These are phyloP conservation scores for Brenthis ino DNA, from an alignment of 2,888 invertebrate species.

Conservation along the genomic window DNA sequence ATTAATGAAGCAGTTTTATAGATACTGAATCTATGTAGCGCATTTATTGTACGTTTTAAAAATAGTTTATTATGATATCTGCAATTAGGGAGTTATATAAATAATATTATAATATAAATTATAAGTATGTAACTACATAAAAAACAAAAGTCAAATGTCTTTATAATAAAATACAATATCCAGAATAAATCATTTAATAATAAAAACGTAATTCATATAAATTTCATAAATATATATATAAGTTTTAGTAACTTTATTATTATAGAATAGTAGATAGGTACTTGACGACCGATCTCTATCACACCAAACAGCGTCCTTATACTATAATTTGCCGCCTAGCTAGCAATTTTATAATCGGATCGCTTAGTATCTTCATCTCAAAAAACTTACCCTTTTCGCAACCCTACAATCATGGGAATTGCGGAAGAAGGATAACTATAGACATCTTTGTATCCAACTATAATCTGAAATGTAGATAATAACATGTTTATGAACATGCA, in stretches of 20 bases:
- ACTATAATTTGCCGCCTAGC: constrained; percentile 78
- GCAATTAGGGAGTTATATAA: too few relatives aligned
- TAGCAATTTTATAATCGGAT: constrained; percentile 70
- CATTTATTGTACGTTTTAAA: too few relatives aligned
- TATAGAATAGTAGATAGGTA: constrained; percentile 47
- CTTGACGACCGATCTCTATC: constrained; percentile 67
- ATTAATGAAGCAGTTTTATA: background rate
- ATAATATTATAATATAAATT: too few relatives aligned
- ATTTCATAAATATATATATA: too few relatives aligned
- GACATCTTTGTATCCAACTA: background rate
- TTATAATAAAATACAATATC: too few relatives aligned
- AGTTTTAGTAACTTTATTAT: too few relatives aligned
- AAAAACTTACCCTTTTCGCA: constrained; percentile 12
- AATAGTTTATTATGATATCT: too few relatives aligned
- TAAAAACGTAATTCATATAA: too few relatives aligned
- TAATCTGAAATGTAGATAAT: constrained; percentile 42
- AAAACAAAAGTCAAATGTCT: too few relatives aligned
- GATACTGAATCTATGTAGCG: too few relatives aligned
- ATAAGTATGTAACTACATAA: too few relatives aligned
- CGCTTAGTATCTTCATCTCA: constrained; percentile 65
- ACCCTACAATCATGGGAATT: constrained; percentile 20
- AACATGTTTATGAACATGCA: constrained; percentile 47
- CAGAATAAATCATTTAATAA: too few relatives aligned
- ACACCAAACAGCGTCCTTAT: constrained; percentile 52
- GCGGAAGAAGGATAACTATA: constrained; percentile 13